A percentile compares a stretch with the other conserved stretches of the same genome.
These are phyloP conservation scores for Mantis religiosa DNA, from an alignment of 2,888 invertebrate species.

Conservation along the genomic window DNA sequence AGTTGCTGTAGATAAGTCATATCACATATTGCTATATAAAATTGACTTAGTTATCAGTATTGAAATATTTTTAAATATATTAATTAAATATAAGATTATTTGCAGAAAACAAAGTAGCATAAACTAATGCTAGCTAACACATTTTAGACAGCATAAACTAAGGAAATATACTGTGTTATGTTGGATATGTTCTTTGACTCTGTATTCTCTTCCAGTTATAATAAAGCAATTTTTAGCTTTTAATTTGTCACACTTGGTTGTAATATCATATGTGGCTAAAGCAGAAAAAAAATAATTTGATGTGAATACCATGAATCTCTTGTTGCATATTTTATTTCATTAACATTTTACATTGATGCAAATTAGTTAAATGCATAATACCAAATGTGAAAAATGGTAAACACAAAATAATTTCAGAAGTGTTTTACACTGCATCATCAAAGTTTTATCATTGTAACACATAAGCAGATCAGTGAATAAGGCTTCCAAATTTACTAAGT, in stretches of 20 bases:
- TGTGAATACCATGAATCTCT: neutral
- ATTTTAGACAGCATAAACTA: neutral
- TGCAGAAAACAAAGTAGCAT: neutral
- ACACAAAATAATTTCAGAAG: too few relatives aligned
- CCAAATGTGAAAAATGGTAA: too few relatives aligned
- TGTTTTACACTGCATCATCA: too few relatives aligned
- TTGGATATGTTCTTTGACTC: neutral
- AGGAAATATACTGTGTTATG: neutral
- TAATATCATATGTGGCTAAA: neutral
- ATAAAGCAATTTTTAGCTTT: too few relatives aligned
- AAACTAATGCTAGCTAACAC: neutral
- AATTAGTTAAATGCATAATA: too few relatives aligned
- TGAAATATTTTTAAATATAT: neutral
- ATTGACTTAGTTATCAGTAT: too few relatives aligned
- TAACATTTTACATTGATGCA: neutral
- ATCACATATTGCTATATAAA: neutral
- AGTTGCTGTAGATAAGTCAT: neutral
- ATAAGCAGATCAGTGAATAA: too few relatives aligned
- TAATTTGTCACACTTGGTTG: neutral
- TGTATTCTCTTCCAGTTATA: neutral
- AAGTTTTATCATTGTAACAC: too few relatives aligned
- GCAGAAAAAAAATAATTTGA: too few relatives aligned
- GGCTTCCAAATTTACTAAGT: too few relatives aligned
- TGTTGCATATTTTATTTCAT: neutral
- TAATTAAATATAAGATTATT: neutral